A percentile compares a stretch with the other conserved stretches of the same genome.
These are phyloP conservation scores for Empidonax alnorum DNA, from an alignment of 2,113 vertebrate genomes.

Conservation along the genomic window DNA sequence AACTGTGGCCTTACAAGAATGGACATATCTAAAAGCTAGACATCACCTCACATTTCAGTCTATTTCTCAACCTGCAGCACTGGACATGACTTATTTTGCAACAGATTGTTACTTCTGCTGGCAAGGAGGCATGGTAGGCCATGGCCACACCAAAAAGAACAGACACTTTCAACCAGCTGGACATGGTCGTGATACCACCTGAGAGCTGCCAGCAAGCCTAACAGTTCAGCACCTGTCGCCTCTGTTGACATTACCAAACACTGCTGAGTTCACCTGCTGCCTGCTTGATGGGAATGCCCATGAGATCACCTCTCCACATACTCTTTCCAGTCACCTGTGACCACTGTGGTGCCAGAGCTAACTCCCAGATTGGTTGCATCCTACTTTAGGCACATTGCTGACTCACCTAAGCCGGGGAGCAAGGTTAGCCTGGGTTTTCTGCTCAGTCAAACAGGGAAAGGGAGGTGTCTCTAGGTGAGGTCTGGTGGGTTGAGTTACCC, in stretches of 20 bases:
- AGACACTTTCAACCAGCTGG: not conserved
- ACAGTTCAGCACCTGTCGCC: not conserved
- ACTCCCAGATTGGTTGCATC: not conserved
- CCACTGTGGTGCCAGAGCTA: not conserved
- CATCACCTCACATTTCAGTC: not conserved
- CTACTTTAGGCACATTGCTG: not conserved
- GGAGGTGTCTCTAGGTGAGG: not conserved
- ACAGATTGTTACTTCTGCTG: not conserved
- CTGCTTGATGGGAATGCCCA: not conserved
- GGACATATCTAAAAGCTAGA: not conserved
- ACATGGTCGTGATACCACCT: no score
- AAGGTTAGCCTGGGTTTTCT: not conserved
- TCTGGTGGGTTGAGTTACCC: not conserved
- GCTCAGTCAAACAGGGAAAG: not conserved
- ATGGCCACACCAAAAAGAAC: not conserved
- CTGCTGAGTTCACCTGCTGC: not conserved
- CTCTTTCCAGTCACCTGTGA: not conserved
- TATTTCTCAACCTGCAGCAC: fast-evolving
- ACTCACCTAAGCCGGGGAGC: not conserved
- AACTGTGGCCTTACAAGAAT: not conserved
- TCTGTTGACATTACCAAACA: not conserved
- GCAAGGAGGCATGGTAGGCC: not conserved
- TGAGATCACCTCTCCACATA: not conserved
- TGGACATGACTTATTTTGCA: not conserved
- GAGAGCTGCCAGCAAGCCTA: not conserved